These are phyloP conservation scores for Pipa parva DNA, from an alignment of 2,113 vertebrate genomes.

Conservation along the genomic window DNA sequence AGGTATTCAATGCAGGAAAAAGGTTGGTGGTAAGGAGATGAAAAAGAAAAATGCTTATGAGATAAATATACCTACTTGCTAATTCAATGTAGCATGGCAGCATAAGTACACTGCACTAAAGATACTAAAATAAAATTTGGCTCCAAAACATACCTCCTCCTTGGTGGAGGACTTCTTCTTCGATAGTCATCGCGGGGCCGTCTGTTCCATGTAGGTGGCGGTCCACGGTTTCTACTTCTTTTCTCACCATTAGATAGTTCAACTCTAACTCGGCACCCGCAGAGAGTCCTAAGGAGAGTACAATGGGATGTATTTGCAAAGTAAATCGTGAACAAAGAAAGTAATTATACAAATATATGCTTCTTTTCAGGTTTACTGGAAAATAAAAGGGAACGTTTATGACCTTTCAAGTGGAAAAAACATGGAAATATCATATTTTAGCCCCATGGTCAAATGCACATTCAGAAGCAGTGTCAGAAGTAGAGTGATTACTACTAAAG, in stretches of 20 bases:
- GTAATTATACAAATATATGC: no score
- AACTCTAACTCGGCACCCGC: slow-evolving; percentile 88
- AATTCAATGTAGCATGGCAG: not conserved
- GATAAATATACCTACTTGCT: not conserved
- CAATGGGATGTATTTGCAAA: not conserved
- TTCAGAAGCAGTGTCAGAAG: no score
- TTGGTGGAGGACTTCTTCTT: slow-evolving; percentile 80
- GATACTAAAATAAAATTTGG: slow-evolving; percentile 39
- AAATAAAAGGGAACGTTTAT: no score
- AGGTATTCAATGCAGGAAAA: no score
- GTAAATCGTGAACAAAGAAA: not conserved
- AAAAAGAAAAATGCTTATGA: not conserved
- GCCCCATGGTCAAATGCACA: no score
- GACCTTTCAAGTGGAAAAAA: no score
- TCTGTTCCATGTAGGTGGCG: slow-evolving; percentile 87
- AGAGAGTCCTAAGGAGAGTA: slow-evolving; percentile 69
- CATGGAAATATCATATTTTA: no score
- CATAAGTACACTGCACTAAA: no score
- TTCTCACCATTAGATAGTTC: slow-evolving; percentile 94
- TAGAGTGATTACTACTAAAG: no score
- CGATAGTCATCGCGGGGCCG: slow-evolving; percentile 87
- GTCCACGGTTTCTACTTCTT: slow-evolving; percentile 86
- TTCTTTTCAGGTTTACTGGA: no score
- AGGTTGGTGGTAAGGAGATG: no score
- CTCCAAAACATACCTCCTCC: slow-evolving; percentile 78